Percentiles rank a stretch among this genome's conserved stretches.
phyloP scores from a whole-genome alignment of 2,888 invertebrate genomes.

The Sinopyrophorus schimmeli region DNA sequence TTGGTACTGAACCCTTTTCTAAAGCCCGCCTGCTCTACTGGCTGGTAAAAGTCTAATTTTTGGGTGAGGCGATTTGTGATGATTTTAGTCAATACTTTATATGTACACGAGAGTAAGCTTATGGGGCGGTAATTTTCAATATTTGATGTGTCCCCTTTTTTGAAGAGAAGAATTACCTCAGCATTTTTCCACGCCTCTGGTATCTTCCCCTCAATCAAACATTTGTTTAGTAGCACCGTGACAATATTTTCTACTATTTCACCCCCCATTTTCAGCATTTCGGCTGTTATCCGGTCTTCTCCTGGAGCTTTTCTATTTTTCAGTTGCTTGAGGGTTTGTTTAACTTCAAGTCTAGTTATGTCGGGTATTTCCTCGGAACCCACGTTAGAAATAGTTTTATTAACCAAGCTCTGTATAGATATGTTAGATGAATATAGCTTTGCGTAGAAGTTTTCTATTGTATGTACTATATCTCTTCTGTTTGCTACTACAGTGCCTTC shows the following conservation, averaged over 20 bases:
- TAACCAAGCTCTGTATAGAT: not conserved
- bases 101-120: not conserved
- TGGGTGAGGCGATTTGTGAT: not conserved
- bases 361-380: conserved; percentile 6
- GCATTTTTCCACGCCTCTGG: not conserved
- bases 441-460: conserved; percentile 1
- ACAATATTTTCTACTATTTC: not conserved
- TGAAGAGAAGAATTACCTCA: not conserved
- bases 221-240: not conserved
- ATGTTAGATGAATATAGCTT: conserved; percentile 2
- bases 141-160: conserved; percentile 2
- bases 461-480: conserved; percentile 3
- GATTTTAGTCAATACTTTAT: conserved; percentile 2
- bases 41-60: not conserved
- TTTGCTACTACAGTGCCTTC: conserved; percentile 3
- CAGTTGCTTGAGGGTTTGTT: conserved; percentile 1
- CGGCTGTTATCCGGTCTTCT: not conserved
- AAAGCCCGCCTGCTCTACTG: not conserved
- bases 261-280: conserved; percentile 10
- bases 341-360: not conserved
- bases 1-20: not conserved
- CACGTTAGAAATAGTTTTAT: conserved; percentile 1
- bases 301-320: conserved; percentile 1
- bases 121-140: conserved; percentile 2
- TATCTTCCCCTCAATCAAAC: not conserved